These are phyloP conservation scores for Crenichthys baileyi DNA, from an alignment of 2,797 vertebrate genomes.

Conservation along the genomic window DNA sequence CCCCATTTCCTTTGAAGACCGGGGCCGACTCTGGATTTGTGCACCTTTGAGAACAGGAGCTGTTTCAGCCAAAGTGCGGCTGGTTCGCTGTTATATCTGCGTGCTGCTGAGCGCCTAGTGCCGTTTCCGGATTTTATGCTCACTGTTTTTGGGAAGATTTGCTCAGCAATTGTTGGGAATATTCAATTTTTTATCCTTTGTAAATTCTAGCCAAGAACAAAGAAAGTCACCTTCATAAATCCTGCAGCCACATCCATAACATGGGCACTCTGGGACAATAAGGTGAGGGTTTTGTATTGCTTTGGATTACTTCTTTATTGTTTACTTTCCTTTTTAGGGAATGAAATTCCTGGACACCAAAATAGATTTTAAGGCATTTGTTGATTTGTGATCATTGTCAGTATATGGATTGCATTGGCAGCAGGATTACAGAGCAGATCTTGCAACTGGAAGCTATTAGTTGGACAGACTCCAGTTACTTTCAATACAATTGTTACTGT, in stretches of 20 bases:
- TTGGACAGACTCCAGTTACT: slow-evolving; percentile 15
- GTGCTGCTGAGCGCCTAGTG: slow-evolving; percentile 46
- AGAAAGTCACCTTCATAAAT: slow-evolving; percentile 18
- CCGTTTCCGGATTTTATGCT: slow-evolving; percentile 78
- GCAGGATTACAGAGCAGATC: neutral
- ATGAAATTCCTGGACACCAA: neutral
- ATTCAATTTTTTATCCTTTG: slow-evolving; percentile 35
- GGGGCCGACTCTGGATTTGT: slow-evolving; percentile 62
- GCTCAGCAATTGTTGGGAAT: slow-evolving; percentile 51
- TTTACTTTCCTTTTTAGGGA: neutral
- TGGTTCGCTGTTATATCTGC: slow-evolving; percentile 46
- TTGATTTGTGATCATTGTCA: neutral
- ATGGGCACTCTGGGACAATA: slow-evolving; percentile 74
- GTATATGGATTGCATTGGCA: neutral
- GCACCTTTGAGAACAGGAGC: slow-evolving; percentile 25
- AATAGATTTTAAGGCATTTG: neutral
- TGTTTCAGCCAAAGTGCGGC: slow-evolving; percentile 25
- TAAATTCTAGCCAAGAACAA: slow-evolving; percentile 8
- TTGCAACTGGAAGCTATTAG: slow-evolving; percentile 29
- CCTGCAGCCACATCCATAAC: slow-evolving; percentile 44
- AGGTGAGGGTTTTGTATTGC: slow-evolving; percentile 66
- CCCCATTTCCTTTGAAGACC: neutral
- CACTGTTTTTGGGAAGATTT: slow-evolving; percentile 55
- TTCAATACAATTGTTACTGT: slow-evolving; percentile 9
- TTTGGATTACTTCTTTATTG: neutral